These are phyloP conservation scores for Solea senegalensis DNA, from an alignment of 2,113 vertebrate species.

Conservation along the genomic window DNA sequence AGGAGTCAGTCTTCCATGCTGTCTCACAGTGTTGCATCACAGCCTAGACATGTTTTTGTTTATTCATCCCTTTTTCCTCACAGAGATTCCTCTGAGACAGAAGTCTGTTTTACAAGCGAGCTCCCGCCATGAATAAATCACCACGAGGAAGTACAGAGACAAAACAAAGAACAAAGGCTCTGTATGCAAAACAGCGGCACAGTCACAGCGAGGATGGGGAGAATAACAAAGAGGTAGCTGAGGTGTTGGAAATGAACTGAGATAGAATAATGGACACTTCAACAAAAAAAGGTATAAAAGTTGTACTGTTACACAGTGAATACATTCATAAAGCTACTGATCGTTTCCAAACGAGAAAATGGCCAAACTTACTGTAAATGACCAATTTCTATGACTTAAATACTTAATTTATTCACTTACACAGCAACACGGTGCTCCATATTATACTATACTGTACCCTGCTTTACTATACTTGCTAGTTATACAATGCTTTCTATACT, in stretches of 20 bases:
- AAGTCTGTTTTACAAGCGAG: slow-evolving; percentile 31
- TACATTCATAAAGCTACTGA: too few relatives aligned
- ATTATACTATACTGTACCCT: too few relatives aligned
- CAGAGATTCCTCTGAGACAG: slow-evolving; percentile 16
- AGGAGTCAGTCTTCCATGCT: not conserved
- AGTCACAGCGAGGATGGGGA: slow-evolving; percentile 7
- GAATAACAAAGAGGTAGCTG: slow-evolving; percentile 5
- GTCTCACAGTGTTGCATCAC: slow-evolving; percentile 51
- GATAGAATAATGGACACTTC: not conserved
- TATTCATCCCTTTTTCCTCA: slow-evolving; percentile 9
- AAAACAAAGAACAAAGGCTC: slow-evolving; percentile 29
- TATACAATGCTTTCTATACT: too few relatives aligned
- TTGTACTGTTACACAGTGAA: too few relatives aligned
- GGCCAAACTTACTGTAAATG: too few relatives aligned
- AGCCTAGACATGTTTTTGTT: slow-evolving; percentile 28
- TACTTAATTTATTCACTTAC: too few relatives aligned
- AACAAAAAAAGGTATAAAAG: not conserved
- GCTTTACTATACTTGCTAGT: too few relatives aligned
- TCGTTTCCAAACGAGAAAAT: too few relatives aligned
- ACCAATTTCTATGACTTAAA: too few relatives aligned
- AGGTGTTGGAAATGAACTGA: slow-evolving; percentile 13
- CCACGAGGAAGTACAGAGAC: slow-evolving; percentile 21
- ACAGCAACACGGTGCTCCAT: too few relatives aligned
- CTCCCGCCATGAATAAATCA: slow-evolving; percentile 52
- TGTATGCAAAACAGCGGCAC: slow-evolving; percentile 1